Percentiles rank a stretch among this genome's conserved stretches.
These are phyloP conservation scores for Porites cylindrica DNA, from an alignment of 92 coral and sea anemone genomes.

Conservation along the genomic window DNA sequence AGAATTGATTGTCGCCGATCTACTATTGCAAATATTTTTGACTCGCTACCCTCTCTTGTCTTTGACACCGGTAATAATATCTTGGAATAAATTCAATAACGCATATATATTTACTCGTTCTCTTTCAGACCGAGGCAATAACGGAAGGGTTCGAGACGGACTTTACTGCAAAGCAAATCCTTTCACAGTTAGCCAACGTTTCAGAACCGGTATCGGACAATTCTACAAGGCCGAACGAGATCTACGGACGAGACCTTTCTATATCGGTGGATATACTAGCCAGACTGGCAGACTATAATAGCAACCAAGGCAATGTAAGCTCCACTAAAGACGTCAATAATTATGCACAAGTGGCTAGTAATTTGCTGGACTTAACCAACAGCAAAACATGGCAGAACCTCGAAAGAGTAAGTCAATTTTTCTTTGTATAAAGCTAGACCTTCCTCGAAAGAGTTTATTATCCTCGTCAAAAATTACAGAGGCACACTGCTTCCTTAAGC, in stretches of 20 bases:
- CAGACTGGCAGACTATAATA: conserved; percentile 55
- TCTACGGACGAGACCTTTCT: conserved; percentile 69
- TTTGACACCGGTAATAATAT: too few species aligned
- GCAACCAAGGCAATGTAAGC: conserved; percentile 39
- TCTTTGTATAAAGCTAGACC: neutral
- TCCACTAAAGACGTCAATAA: conserved; percentile 53
- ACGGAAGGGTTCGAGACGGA: conserved; percentile 58
- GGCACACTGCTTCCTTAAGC: too few species aligned
- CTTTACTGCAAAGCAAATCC: conserved; percentile 42
- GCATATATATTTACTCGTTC: too few species aligned
- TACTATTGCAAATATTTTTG: too few species aligned
- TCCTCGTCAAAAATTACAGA: too few species aligned
- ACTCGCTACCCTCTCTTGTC: too few species aligned
- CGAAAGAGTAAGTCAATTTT: conserved; percentile 33
- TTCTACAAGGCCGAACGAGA: conserved; percentile 40
- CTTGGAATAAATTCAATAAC: too few species aligned
- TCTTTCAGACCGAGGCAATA: conserved; percentile 65
- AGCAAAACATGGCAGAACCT: conserved; percentile 56
- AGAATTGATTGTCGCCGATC: too few species aligned
- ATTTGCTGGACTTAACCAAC: conserved; percentile 58
- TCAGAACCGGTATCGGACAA: conserved; percentile 21
- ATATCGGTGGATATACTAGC: conserved; percentile 61
- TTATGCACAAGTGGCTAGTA: conserved; percentile 72
- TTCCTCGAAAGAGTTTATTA: too few species aligned
- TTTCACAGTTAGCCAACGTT: conserved; percentile 36